Percentiles rank a stretch among this genome's conserved stretches.
Evolutionary conservation across 2,113 vertebrate species (phyloP).

Genomic region (Polypterus senegalus): DNA sequence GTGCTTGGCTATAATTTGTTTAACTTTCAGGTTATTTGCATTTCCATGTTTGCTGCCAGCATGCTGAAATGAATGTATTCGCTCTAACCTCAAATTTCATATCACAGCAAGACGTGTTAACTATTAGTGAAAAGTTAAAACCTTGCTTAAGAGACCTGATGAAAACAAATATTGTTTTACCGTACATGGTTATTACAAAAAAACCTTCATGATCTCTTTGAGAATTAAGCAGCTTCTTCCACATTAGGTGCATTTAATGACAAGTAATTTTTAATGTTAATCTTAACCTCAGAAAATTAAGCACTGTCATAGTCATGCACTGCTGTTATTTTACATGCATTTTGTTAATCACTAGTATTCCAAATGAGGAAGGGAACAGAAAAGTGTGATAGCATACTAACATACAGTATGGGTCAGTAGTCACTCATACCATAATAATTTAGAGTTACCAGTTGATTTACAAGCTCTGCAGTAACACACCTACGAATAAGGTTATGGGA

Average conservation of each 20-base stretch:
- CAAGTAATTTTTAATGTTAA: too few relatives aligned
- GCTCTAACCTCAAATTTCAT: not conserved
- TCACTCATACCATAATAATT: too few relatives aligned
- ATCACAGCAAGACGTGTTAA: not conserved
- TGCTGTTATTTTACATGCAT: too few relatives aligned
- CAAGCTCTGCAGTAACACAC: too few relatives aligned
- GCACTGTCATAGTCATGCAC: too few relatives aligned
- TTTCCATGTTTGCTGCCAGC: not conserved
- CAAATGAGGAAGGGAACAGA: too few relatives aligned
- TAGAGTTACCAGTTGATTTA: too few relatives aligned
- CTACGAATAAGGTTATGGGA: too few relatives aligned
- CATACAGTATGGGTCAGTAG: too few relatives aligned
- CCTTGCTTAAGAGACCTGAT: constrained; percentile 9
- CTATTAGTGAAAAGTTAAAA: constrained; percentile 11
- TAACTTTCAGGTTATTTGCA: not conserved
- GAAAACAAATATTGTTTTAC: constrained; percentile 10
- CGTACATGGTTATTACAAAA: not conserved
- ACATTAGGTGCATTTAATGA: constrained; percentile 14
- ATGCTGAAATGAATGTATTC: not conserved
- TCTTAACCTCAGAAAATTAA: too few relatives aligned
- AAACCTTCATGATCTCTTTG: not conserved
- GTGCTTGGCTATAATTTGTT: not conserved
- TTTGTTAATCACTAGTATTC: too few relatives aligned
- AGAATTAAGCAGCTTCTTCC: constrained; percentile 17
- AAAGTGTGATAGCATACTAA: too few relatives aligned